Evolutionary conservation across 2,113 vertebrate genomes (phyloP), one percentile per base, ranked within the genome.

Genomic region (Xiphorhynchus elegans): DNA sequence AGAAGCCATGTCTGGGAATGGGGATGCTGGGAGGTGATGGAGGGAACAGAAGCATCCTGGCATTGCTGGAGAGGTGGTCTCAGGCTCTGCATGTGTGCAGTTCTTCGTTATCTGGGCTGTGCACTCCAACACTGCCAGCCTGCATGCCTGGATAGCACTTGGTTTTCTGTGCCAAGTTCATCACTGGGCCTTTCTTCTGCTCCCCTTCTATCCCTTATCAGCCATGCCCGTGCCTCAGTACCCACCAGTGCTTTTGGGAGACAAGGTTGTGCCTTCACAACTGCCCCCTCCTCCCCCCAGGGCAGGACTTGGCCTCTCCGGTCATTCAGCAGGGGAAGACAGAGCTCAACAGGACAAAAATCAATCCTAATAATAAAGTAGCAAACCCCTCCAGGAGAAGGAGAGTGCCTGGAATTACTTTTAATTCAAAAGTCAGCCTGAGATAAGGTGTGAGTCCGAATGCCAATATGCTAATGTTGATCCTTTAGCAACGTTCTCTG

Each of bases 381-480:
- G 63, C 46, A 64, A 59, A 69, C 16, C 0, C 0, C 35, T 74
- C 40, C 81, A 80, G 82, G 60, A 91, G 44, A 53, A 49, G 19
- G 40, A 84, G 33, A 88, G 33, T 16, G 17, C 49, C 72, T 55
- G 68, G 70, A 94, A 91, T 87, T 53, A 67, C 88, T 95, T 95
- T 67, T 87, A 91, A 95, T 91, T 94, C 94, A 66, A 87, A 92
- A 87, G 56, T 42, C 53, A 31, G 46, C 25, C 39, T 0, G 19
- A 83, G 96, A 97, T 84, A 95, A 95, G 56, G 76, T 1, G 0
- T 39, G 82, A 68, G 91, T 74, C 85, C 77, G 96, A 97, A 97
- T 96, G 92, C 82, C 96, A 95, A 8, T 67, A 94, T 95, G 95
- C 87, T 89, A 97, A 97, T 96, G 33, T 1, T 1, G 68, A 39